Conservation (phyloP, 2,888 invertebrate genomes). For the Unio pictorum region DNA sequence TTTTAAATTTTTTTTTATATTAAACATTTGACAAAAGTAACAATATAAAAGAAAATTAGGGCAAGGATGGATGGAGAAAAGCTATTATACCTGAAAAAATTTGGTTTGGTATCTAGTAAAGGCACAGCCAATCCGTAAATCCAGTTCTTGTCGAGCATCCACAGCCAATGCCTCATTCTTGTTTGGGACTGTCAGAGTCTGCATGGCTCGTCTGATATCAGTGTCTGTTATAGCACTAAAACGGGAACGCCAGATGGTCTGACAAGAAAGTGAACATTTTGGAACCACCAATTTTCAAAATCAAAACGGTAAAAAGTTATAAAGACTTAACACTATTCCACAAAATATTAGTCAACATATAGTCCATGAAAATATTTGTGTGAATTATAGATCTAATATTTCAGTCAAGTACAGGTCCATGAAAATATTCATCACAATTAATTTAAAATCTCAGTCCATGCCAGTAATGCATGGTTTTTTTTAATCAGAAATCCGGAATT, state of each 20-base stretch:
- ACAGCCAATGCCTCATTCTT: constrained; percentile 96
- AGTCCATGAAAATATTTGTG: too few species aligned
- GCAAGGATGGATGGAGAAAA: background rate
- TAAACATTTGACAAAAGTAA: background rate
- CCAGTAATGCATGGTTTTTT: too few species aligned
- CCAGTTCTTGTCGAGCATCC: constrained; percentile 93
- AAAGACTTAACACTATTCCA: too few species aligned
- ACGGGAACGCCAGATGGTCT: constrained; percentile 85
- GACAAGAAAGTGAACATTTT: constrained; percentile 27
- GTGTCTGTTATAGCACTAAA: constrained; percentile 99
- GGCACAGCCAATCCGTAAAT: constrained; percentile 97
- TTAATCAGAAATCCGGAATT: too few species aligned
- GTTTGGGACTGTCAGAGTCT: constrained; percentile 87
- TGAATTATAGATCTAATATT: too few species aligned
- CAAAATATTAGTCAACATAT: too few species aligned
- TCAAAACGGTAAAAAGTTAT: too few species aligned
- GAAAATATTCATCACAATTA: too few species aligned
- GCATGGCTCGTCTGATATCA: constrained; percentile 95
- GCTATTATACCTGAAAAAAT: constrained; percentile 86
- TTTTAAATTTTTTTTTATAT: background rate
- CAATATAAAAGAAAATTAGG: background rate
- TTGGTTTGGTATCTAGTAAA: constrained; percentile 99
- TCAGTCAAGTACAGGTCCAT: too few species aligned
- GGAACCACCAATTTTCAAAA: too few species aligned
- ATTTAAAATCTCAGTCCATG: too few species aligned